Conservation (phyloP, 2,113 vertebrate genomes). For the Merops nubicus region DNA sequence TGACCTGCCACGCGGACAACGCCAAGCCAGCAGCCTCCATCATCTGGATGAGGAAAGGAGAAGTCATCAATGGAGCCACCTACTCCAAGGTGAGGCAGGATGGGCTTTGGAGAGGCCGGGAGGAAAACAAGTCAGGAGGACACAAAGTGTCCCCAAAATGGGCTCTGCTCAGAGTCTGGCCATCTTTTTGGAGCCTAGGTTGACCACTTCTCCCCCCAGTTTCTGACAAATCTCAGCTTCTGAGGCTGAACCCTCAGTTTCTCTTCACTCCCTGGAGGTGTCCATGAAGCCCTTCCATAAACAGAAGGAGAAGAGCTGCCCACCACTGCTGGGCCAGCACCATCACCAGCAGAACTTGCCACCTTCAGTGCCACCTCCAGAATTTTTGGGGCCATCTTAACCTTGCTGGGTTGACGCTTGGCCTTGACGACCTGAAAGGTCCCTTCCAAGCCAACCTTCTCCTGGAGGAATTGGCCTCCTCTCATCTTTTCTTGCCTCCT, state of each 20-base stretch:
- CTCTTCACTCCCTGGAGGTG: background rate
- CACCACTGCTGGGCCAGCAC: background rate
- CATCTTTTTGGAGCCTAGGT: background rate
- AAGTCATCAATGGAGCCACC: constrained; percentile 94
- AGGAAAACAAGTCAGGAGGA: background rate
- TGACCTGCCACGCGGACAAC: constrained; percentile 95
- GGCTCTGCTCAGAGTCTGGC: background rate
- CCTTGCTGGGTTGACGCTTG: too few relatives aligned
- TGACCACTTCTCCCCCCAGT: accelerated
- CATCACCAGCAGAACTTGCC: background rate
- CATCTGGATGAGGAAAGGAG: constrained; percentile 92
- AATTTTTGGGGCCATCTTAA: background rate
- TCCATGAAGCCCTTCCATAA: background rate
- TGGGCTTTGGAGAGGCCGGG: too few relatives aligned
- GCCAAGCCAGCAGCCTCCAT: constrained; percentile 97
- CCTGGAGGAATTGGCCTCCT: background rate
- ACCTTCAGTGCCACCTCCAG: background rate
- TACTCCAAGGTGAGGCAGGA: constrained; percentile 93
- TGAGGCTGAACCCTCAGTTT: background rate
- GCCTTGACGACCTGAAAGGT: too few relatives aligned
- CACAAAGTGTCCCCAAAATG: background rate
- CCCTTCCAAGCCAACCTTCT: too few relatives aligned
- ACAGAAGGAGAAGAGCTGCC: background rate
- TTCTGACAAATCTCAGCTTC: background rate
- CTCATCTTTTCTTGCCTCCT: background rate